Evolutionary conservation across 2,888 invertebrate genomes (phyloP).

Genomic region (Sympetrum striolatum): DNA sequence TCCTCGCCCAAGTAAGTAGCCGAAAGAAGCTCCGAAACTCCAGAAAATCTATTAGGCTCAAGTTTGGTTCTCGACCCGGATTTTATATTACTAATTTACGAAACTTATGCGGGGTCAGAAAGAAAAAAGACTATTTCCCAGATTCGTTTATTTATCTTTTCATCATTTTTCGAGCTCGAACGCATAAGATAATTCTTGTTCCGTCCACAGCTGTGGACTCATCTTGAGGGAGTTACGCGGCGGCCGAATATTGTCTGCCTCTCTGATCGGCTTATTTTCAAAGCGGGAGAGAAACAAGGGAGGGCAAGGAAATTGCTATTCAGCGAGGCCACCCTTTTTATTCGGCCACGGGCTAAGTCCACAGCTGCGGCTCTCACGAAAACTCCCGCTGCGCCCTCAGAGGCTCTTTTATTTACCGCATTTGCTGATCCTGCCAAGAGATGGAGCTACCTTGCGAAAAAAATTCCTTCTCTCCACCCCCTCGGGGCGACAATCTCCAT

Average conservation of each 20-base stretch:
- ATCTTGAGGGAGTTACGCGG: background rate
- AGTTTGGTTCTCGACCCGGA: no score
- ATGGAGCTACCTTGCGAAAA: background rate
- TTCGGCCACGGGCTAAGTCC: background rate
- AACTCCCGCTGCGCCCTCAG: slow-evolving; percentile 16
- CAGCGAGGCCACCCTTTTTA: background rate
- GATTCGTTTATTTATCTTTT: background rate
- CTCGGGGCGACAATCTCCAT: background rate
- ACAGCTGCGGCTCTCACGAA: slow-evolving; percentile 41
- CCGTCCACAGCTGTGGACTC: slow-evolving; percentile 12
- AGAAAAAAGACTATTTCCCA: background rate
- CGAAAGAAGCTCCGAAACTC: no score
- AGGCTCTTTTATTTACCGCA: background rate
- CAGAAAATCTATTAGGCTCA: no score
- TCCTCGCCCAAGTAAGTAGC: background rate
- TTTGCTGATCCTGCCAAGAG: background rate
- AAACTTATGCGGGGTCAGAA: background rate
- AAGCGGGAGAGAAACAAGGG: background rate
- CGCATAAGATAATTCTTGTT: slow-evolving; percentile 22
- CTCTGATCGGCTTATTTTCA: slow-evolving; percentile 33
- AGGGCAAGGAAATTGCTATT: background rate
- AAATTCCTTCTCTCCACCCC: background rate
- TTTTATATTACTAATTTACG: background rate
- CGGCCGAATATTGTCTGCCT: slow-evolving; percentile 27
- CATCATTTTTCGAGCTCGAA: background rate